Conservation (phyloP, 37 sponge, comb jelly and placozoan species). For the Tethya wilhelma region DNA sequence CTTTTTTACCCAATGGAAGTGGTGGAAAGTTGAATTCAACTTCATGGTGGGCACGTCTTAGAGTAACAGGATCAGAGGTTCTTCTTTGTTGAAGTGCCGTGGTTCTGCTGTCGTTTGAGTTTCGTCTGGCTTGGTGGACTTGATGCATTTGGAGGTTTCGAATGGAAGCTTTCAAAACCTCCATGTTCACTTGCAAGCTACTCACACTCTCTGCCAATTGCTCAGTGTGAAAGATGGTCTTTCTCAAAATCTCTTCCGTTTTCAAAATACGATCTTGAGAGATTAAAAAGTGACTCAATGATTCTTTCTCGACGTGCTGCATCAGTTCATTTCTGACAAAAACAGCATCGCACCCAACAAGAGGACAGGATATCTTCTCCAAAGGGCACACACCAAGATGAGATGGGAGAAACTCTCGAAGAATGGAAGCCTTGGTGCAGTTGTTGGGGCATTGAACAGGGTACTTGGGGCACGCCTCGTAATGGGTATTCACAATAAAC, state of each 20-base stretch:
- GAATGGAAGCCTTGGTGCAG: neutral
- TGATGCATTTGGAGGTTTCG: neutral
- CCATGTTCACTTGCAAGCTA: neutral
- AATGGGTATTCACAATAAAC: neutral
- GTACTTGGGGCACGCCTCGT: neutral
- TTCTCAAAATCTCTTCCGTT: neutral
- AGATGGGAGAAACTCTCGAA: neutral
- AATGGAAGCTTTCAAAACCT: neutral
- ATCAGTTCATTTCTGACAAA: neutral
- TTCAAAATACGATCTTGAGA: neutral
- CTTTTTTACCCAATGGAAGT: no score
- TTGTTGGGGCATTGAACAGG: slow-evolving; percentile 20
- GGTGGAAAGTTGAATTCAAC: neutral
- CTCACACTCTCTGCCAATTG: neutral
- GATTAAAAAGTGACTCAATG: neutral
- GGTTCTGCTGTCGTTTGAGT: no score
- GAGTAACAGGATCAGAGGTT: neutral
- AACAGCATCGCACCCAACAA: slow-evolving; percentile 2
- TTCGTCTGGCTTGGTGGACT: neutral
- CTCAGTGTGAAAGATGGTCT: neutral
- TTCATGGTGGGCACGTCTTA: neutral
- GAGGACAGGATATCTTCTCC: neutral
- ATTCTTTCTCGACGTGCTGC: neutral
- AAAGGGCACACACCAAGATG: slow-evolving; percentile 1
- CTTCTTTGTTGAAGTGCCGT: no score